These are phyloP conservation scores for Oncopeltus fasciatus DNA, from an alignment of 1,140 invertebrate genomes.

Conservation along the genomic window DNA sequence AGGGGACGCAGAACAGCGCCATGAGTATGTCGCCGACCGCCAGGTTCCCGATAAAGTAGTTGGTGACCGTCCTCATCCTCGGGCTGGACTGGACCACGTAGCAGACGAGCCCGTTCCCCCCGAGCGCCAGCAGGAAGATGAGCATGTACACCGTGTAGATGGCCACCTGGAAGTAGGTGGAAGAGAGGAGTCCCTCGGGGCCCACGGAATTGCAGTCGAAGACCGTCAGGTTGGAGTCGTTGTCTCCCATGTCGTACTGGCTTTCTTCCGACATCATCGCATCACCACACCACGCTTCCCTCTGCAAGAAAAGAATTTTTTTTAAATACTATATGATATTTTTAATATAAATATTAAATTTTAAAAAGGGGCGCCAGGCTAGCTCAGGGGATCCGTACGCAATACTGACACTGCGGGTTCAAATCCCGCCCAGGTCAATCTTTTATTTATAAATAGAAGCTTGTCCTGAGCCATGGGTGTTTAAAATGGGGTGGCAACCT, in stretches of 20 bases:
- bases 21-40: slow-evolving; percentile 73
- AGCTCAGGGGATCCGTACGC: too few relatives aligned
- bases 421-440: too few relatives aligned
- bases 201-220: slow-evolving; percentile 9
- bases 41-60: slow-evolving; percentile 74
- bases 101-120: slow-evolving; percentile 68
- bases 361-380: too few relatives aligned
- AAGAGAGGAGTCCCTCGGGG: slow-evolving; percentile 14
- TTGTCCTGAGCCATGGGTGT: too few relatives aligned
- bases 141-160: slow-evolving; percentile 56
- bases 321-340: too few relatives aligned
- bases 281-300: background rate
- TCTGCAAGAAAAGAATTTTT: background rate
- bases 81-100: slow-evolving; percentile 62
- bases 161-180: slow-evolving; percentile 8
- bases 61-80: slow-evolving; percentile 73
- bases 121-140: slow-evolving; percentile 56
- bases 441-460: too few relatives aligned
- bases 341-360: too few relatives aligned
- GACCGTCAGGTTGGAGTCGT: background rate
- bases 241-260: background rate
- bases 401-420: too few relatives aligned
- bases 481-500: too few relatives aligned
- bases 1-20: slow-evolving; percentile 73
- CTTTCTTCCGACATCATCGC: background rate